A percentile compares a stretch with the other conserved stretches of the same genome.
These are phyloP conservation scores for Lymantria dispar DNA, from an alignment of 2,888 invertebrate genomes.

Conservation along the genomic window DNA sequence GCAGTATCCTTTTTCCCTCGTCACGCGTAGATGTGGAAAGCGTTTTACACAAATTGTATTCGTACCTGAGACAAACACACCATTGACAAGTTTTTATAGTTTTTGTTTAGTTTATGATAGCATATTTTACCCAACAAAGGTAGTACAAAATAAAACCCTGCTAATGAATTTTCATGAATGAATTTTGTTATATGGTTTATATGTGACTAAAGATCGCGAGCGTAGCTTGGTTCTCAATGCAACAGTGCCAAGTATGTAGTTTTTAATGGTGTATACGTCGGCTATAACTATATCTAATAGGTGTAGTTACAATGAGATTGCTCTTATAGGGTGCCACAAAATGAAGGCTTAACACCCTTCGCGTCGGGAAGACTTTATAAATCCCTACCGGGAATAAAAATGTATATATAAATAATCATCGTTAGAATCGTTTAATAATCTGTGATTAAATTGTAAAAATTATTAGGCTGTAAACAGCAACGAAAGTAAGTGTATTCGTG, in stretches of 20 bases:
- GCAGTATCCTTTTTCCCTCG: too few relatives aligned
- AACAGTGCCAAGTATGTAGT: conserved; percentile 53
- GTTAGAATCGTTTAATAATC: conserved; percentile 46
- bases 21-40: too few relatives aligned
- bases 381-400: conserved; percentile 60
- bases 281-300: conserved; percentile 35
- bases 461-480: conserved; percentile 74
- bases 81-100: neutral
- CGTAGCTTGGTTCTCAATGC: conserved; percentile 35
- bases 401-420: conserved; percentile 63
- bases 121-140: neutral
- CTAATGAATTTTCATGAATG: neutral
- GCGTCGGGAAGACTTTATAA: conserved; percentile 53
- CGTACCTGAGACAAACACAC: too few relatives aligned
- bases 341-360: conserved; percentile 30
- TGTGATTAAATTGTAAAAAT: conserved; percentile 64
- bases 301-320: conserved; percentile 47
- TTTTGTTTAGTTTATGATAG: neutral
- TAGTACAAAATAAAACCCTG: neutral
- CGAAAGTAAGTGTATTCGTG: conserved; percentile 43
- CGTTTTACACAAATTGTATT: too few relatives aligned
- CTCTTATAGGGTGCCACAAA: conserved; percentile 53
- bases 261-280: conserved; percentile 17
- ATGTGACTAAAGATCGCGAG: conserved; percentile 10
- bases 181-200: neutral